Evolutionary conservation across 1,140 invertebrate species (phyloP), one percentile per base, ranked within the genome.

Genomic region (Neodiprion virginianus): DNA sequence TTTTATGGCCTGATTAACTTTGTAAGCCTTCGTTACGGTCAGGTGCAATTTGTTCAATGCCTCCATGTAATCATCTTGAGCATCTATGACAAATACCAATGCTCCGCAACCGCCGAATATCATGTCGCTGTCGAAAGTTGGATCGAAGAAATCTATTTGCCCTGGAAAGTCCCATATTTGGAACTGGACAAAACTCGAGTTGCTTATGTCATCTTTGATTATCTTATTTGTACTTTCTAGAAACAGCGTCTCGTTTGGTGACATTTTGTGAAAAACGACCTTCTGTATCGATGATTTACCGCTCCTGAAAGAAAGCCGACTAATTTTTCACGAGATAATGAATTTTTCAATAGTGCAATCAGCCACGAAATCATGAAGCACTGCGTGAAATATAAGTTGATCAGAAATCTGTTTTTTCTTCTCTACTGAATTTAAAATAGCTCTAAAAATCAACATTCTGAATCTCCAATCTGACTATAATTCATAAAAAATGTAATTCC

Each of bases 251-350:
- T 99, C 98, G 90, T 99, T 99, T 9, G 99, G 99, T 11, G 98
- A 98, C 96, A 99, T 99, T 91, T 99, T 99, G 84, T 99, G 98
- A 89, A 99, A 99, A 12, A 99, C 98, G 9, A 99, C 99, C 91
- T 99, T 99, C 87, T 99, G 97, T 84, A 99, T 99, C 2, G 98
- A 99, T n/a, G 98, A 99, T 89, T 99, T 99, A 74, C 99, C 99
- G 87, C 98, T 99, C 85, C 98, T 98, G 82, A 76, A 90, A 89
- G 77, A 75, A 75, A 76, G 28, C 17, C 0, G 17, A 21, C 17
- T 21, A 21, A 21, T 21, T 21, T 21, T 21, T 21, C 17, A 21
- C 17, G 17, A 21, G 17, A 21, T 21, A 21, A 21, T 21, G 17
- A 21, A 21, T 0, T 21, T 21, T 21, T 21, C 17, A 21, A 21